These are phyloP conservation scores for Gyrodactylus bullatarudis DNA, from an alignment of 1,140 invertebrate species.

Conservation along the genomic window DNA sequence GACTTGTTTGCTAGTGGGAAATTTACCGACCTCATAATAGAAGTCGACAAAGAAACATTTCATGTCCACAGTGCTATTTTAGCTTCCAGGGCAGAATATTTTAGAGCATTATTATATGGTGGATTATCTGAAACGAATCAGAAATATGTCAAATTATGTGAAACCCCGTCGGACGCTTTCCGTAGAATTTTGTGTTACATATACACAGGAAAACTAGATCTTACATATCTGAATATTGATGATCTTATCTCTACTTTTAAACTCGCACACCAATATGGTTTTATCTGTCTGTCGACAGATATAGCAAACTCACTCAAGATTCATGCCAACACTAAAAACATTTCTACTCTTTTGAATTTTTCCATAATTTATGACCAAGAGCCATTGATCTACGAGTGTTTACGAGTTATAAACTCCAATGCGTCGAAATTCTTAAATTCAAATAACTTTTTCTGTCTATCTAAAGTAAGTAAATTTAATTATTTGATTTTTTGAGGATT, in stretches of 20 bases:
- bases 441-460: neutral
- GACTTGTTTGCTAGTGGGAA: conserved; percentile 15
- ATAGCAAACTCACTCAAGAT: neutral
- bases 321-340: neutral
- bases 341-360: neutral
- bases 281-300: neutral
- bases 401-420: neutral
- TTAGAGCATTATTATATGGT: conserved; percentile 46
- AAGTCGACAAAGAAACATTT: conserved; percentile 46
- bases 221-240: conserved; percentile 31
- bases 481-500: conserved; percentile 11
- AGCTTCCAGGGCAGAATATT: conserved; percentile 68
- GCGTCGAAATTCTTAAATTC: neutral
- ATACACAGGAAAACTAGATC: conserved; percentile 54
- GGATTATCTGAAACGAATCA: conserved; percentile 50
- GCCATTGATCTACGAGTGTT: neutral
- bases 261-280: neutral
- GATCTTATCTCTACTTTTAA: neutral
- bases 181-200: conserved; percentile 63
- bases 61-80: conserved; percentile 58
- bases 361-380: neutral
- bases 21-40: conserved; percentile 55
- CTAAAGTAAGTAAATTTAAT: neutral
- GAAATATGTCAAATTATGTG: conserved; percentile 45
- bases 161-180: conserved; percentile 50